A percentile compares a stretch with the other conserved stretches of the same genome.
phyloP scores from a whole-genome alignment of 2,797 vertebrate genomes.

The Fistularia commersonii region DNA sequence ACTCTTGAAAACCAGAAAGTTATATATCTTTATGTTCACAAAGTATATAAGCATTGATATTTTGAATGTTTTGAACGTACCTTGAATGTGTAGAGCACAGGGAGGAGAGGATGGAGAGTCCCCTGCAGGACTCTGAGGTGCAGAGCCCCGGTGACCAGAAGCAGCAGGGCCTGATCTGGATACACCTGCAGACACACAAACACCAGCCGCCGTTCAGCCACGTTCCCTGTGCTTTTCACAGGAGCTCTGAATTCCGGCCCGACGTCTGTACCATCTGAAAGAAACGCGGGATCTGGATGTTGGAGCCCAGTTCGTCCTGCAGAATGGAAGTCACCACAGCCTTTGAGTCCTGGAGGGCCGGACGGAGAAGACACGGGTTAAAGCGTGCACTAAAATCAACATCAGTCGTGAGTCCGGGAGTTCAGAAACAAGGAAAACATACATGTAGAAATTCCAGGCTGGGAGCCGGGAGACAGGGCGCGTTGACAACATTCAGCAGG shows the following conservation, averaged over 20 bases:
- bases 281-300: conserved; percentile 55
- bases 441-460: conserved; percentile 38
- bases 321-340: conserved; percentile 43
- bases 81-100: conserved; percentile 55
- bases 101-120: conserved; percentile 43
- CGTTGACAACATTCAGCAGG: conserved; percentile 45
- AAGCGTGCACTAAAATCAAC: neutral
- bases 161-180: conserved; percentile 68
- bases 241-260: too few relatives aligned
- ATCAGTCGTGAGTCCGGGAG: neutral
- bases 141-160: conserved; percentile 70
- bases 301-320: conserved; percentile 4
- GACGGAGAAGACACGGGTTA: neutral
- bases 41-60: too few relatives aligned
- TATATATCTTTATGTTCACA: too few relatives aligned
- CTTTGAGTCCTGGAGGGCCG: conserved; percentile 34
- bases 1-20: too few relatives aligned
- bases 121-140: conserved; percentile 35
- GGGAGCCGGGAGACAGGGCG: conserved; percentile 33
- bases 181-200: conserved; percentile 46
- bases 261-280: conserved; percentile 49
- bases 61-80: conserved; percentile 17
- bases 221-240: too few relatives aligned
- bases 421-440: conserved; percentile 1
- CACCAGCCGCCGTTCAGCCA: too few relatives aligned